Evolutionary conservation across 2,888 invertebrate species (phyloP), one percentile per base, ranked within the genome.

Genomic region (Tachystola acroxantha): DNA sequence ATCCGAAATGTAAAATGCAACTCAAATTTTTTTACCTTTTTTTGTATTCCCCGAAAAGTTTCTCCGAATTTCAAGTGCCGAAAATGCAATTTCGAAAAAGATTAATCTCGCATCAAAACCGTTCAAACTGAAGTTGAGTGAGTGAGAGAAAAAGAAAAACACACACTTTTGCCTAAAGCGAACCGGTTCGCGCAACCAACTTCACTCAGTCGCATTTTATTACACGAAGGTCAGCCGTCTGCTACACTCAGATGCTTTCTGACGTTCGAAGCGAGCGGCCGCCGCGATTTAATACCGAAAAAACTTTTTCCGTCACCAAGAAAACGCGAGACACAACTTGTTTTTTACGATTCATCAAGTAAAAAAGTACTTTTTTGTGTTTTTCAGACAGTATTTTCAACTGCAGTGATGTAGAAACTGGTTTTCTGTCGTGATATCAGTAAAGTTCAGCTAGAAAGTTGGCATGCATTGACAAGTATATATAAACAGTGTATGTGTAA

Each of bases 151-250:
- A 54, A 56, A 59, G 57, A 65, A 60, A 60, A 44, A 58, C 50
- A 59, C 58, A 67, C 65, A 77, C 74, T 79, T 81, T 82, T 78
- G 79, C 78, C 82, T 56, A 81, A 80, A 80, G 75, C 63, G 46
- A 70, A 81, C 82, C 80, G 79, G 81, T 80, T 68, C 43, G 37
- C 39, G 45, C 45, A 46, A 47, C 76, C 53, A 80, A 81, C 81
- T 82, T 82, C 77, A 73, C 67, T 60, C 57, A 48, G 55, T 54
- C 63, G 64, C 65, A 62, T 69, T 74, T 74, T 64, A 72, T 71
- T 73, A 64, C 48, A 45, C 69, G 84, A 84, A 84, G 84, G 84
- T 34, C 34, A 27, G 14, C 11, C 26, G 34, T 16, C 28, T 25
- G 22, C 47, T 48, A 36, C 39, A 22, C 7, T 64, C 72, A 76